A percentile compares a stretch with the other conserved stretches of the same genome.
These are phyloP conservation scores for Acestrorhynchus altus DNA, from an alignment of 2,797 vertebrate species.

Conservation along the genomic window DNA sequence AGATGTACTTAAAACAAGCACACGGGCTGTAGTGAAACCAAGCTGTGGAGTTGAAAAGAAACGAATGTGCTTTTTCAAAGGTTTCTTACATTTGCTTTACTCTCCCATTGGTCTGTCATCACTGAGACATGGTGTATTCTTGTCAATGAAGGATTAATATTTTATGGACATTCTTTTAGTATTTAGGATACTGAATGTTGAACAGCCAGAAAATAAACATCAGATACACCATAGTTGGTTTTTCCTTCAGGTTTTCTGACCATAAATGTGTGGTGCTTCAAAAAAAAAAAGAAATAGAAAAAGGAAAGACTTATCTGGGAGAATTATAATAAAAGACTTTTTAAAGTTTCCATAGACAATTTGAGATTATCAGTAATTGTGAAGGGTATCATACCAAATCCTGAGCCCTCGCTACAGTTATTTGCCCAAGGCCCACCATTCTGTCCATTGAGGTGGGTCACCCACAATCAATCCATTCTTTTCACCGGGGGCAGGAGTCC, in stretches of 20 bases:
- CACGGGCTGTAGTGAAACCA: not conserved
- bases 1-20: slow-evolving; percentile 5
- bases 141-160: not conserved
- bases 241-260: not conserved
- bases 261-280: not conserved
- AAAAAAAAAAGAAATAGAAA: not conserved
- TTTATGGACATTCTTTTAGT: not conserved
- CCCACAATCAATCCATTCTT: no score
- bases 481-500: no score
- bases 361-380: no score
- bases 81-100: not conserved
- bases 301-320: not conserved
- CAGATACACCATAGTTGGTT: not conserved
- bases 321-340: no score
- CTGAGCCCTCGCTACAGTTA: no score
- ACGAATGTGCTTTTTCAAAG: not conserved
- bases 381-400: no score
- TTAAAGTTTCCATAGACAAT: no score
- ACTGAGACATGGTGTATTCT: not conserved
- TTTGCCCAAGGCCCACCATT: no score
- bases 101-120: not conserved
- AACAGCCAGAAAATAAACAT: not conserved
- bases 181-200: not conserved
- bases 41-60: not conserved
- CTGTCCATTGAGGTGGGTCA: no score